phyloP scores from a whole-genome alignment of 2,888 invertebrate species.

The Amphipoea lucens region DNA sequence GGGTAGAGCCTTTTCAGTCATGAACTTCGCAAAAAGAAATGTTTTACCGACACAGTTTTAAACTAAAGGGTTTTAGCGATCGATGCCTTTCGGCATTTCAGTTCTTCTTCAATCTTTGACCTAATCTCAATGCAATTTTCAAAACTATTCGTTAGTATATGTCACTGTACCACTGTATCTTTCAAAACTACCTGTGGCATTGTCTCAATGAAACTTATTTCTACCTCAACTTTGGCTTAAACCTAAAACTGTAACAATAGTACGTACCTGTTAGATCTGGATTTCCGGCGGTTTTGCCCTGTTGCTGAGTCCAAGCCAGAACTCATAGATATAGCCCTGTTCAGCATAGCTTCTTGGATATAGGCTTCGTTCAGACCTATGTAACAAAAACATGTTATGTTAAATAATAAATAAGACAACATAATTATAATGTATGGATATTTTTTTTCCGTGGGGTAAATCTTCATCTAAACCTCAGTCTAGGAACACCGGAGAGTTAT shows the following conservation, averaged over 20 bases:
- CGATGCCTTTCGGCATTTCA: constrained; percentile 19
- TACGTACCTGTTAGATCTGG: constrained; percentile 81
- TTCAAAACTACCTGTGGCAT: background rate
- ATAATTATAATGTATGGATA: background rate
- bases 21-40: constrained; percentile 28
- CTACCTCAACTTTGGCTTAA: background rate
- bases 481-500: background rate
- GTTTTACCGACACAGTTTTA: constrained; percentile 26
- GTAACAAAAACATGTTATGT: constrained; percentile 29
- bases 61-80: constrained; percentile 28
- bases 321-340: constrained; percentile 86
- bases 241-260: background rate
- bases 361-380: constrained; percentile 80
- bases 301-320: constrained; percentile 84
- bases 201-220: background rate
- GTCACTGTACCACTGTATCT: background rate
- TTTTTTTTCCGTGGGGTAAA: background rate
- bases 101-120: background rate
- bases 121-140: background rate
- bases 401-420: background rate
- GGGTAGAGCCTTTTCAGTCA: constrained; percentile 8
- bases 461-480: background rate
- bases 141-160: background rate
- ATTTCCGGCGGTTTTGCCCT: constrained; percentile 75
- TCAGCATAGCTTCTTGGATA: constrained; percentile 78